Conservation (phyloP, 1,140 invertebrate species). For the Ridgeia piscesae region DNA sequence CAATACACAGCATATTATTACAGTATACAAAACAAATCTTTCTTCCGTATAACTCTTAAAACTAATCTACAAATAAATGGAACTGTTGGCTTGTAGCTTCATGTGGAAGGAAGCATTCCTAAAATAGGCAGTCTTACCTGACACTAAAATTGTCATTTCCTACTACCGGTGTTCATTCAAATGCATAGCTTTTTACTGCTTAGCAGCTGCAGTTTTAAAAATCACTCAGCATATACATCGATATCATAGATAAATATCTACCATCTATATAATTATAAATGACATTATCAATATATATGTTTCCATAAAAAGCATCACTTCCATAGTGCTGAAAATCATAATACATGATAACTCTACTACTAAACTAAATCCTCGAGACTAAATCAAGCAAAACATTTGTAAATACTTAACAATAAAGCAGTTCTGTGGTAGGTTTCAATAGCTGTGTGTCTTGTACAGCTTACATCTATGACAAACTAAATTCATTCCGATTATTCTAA, state of each 20-base stretch:
- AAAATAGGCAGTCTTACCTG: no score
- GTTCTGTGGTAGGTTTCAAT: no score
- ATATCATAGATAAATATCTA: background rate
- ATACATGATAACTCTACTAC: background rate
- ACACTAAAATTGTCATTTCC: no score
- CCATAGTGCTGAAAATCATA: background rate
- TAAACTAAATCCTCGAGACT: no score
- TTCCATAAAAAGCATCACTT: background rate
- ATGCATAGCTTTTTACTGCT: background rate
- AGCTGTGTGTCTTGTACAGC: no score
- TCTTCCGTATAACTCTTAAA: background rate
- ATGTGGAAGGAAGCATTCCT: background rate
- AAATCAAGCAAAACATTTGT: no score
- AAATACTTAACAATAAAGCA: no score
- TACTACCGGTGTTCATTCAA: background rate
- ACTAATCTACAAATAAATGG: background rate
- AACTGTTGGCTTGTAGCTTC: background rate
- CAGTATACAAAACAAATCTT: background rate
- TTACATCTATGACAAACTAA: no score
- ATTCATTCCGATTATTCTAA: no score
- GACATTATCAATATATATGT: background rate
- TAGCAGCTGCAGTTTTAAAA: background rate
- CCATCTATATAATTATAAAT: background rate
- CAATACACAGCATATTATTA: background rate
- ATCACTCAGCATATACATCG: background rate